Base-by-base conservation (phyloP, 2,888 invertebrate species). In the Gastracanthus pulcherrimus region DNA sequence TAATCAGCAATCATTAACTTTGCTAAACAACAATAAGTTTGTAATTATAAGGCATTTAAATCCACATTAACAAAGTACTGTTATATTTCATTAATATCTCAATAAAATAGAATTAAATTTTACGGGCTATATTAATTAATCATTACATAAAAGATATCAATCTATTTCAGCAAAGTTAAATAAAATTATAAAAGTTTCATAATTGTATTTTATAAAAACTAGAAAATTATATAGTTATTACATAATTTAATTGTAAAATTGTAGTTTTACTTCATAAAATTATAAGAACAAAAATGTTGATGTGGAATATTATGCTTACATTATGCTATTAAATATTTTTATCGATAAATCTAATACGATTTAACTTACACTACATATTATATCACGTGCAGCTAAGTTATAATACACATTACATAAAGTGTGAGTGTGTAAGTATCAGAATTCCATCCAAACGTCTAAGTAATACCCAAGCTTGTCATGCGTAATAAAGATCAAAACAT, bases 351-450 rank as follows among this genome's bases (percentile, higher is more conserved):
- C 23, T 74, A 74, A 74, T 62, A 31, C 45, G 60, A 62, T 31
- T 74, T 62, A 34, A 74, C 62, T 74, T 16, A 34, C 23, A 45
- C 60, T 31, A 29, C 19, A 48, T 41, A 72, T 72, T 72, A 72
- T 72, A 26, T 60, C 62, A 48, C 34, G 34, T 29, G 31, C 23
- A 11, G 64, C 64, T 34, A 11, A 31, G 29, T n/a, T 55, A 16
- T 70, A 55, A n/a, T 19, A 55, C 23, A 6, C 29, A 23, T 74
- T 72, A 74, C 6, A 23, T 74, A 58, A 58, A 41, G 2, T n/a
- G 4, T 2, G 7, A 7, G 6, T 11, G 6, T 34, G n/a, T 62
- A 62, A 19, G 19, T 13, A 29, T 31, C 1, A 34, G 9, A 62
- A 16, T 62, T 62, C n/a, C 62, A 2, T 19, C n/a, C 16, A 62